A percentile compares a stretch with the other conserved stretches of the same genome.
phyloP scores from a whole-genome alignment of 2,888 invertebrate species.

The Chrysotoxum bicinctum region DNA sequence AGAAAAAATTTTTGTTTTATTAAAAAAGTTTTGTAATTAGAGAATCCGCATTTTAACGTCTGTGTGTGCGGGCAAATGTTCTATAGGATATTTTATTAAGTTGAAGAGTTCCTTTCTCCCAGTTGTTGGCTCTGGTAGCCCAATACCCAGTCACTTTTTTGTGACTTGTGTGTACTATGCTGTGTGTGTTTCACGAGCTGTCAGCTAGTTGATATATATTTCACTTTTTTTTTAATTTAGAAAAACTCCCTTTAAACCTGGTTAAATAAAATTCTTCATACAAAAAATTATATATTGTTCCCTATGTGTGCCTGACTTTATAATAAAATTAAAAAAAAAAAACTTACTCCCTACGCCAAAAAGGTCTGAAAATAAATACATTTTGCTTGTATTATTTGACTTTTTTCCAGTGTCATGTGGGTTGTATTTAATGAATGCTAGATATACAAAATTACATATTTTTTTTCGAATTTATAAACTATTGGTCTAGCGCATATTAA shows the following conservation, averaged over 20 bases:
- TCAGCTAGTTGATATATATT: constrained; percentile 34
- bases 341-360: not conserved
- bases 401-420: too few relatives aligned
- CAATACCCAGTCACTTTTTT: constrained; percentile 19
- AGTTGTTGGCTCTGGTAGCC: not conserved
- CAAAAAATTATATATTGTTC: not conserved
- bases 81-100: constrained; percentile 66
- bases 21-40: constrained; percentile 73
- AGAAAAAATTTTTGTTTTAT: constrained; percentile 69
- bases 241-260: not conserved
- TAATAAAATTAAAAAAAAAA: not conserved
- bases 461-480: too few relatives aligned
- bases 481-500: too few relatives aligned
- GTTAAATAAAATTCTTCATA: not conserved
- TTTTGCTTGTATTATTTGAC: too few relatives aligned
- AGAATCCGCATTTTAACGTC: constrained; percentile 69
- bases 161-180: not conserved
- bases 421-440: too few relatives aligned
- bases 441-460: too few relatives aligned
- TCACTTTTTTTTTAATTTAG: not conserved
- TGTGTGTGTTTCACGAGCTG: constrained; percentile 2
- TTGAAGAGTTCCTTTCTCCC: constrained; percentile 51
- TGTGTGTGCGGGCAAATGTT: constrained; percentile 55
- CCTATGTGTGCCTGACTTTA: not conserved
- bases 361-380: not conserved